Evolutionary conservation across 2,113 vertebrate genomes (phyloP), one percentile per base, ranked within the genome.

Genomic region (Crotalus horridus): DNA sequence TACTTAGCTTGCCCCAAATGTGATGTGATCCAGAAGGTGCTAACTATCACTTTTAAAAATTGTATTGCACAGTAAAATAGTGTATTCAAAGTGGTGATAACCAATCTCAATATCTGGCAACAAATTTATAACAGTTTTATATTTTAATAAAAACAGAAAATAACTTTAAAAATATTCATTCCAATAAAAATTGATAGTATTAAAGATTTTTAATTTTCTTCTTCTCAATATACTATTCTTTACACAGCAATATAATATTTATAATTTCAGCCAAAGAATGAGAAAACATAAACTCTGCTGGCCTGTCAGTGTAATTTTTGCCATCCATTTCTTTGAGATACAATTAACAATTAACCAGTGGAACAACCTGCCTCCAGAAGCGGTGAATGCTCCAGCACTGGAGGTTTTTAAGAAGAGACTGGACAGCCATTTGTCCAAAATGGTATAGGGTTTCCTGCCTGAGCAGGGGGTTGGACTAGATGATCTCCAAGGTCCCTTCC

Each of bases 141-240:
- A 54, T 1, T 64, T 43, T 20, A 74, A 51, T 54, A 55, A 96
- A 95, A 90, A 64, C 46, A 39, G 87, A 2, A 93, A 93, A 10
- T 59, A 95, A 94, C 33, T 89, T 86, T 86, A 93, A 95, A 96
- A 43, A 93, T 92, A 94, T 46, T 55, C 33, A 17, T 92, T 95
- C 91, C 43, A 43, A 89, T 96, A 93, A 56, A 74, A 43, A 85
- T 93, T 93, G 64, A 69, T 93, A 94, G 39, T 81, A 89, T 64
- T 10, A 5, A 92, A 96, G 56, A 43, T 85, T 94, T 93, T 61
- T 94, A 87, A 88, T 85, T 46, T 91, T 3, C 93, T 81, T 93
- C 74, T 94, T 94, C 87, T 90, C 54, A 94, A 91, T 89, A 94
- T 89, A 94, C 93, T 90, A 85, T 24, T 26, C 29, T 86, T 94